Conservation (phyloP, 1,140 invertebrate species). For the Drosophila nebulosa region DNA sequence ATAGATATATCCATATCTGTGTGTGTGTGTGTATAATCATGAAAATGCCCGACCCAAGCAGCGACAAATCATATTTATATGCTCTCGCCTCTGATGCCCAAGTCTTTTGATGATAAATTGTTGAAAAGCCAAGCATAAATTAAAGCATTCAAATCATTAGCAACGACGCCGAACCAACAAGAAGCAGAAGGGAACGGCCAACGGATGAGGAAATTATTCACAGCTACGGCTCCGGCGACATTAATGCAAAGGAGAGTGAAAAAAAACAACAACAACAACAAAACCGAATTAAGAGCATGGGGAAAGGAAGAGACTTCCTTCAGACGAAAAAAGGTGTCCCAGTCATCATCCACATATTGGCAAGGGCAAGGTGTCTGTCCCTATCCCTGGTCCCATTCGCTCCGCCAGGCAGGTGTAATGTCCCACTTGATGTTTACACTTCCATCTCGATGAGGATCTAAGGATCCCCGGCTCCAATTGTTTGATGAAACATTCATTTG, state of each 20-base stretch:
- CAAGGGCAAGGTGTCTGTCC: slow-evolving; percentile 44
- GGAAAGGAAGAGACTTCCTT: slow-evolving; percentile 25
- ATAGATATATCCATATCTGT: not conserved
- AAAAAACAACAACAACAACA: no score
- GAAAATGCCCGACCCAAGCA: slow-evolving; percentile 2
- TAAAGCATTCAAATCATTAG: slow-evolving; percentile 73
- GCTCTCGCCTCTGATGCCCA: slow-evolving; percentile 7
- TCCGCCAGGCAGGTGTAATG: slow-evolving; percentile 59
- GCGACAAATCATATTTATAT: slow-evolving; percentile 50
- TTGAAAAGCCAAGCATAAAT: slow-evolving; percentile 53
- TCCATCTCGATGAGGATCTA: slow-evolving; percentile 35
- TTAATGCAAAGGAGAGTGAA: slow-evolving; percentile 33
- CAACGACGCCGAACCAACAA: slow-evolving; percentile 79
- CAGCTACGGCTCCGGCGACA: slow-evolving; percentile 63
- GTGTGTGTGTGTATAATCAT: slow-evolving; percentile 21
- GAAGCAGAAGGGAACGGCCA: slow-evolving; percentile 27
- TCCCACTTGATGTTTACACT: slow-evolving; percentile 32
- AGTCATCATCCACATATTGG: no score
- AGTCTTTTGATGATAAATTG: slow-evolving; percentile 70
- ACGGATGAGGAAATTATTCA: slow-evolving; percentile 79
- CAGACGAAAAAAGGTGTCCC: slow-evolving; percentile 28
- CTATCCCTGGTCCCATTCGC: slow-evolving; percentile 51
- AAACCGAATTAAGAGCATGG: not conserved
- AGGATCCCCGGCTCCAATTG: not conserved
- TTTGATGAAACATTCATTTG: slow-evolving; percentile 51